Evolutionary conservation across 2,113 vertebrate genomes (phyloP).

Genomic region (Alces alces): DNA sequence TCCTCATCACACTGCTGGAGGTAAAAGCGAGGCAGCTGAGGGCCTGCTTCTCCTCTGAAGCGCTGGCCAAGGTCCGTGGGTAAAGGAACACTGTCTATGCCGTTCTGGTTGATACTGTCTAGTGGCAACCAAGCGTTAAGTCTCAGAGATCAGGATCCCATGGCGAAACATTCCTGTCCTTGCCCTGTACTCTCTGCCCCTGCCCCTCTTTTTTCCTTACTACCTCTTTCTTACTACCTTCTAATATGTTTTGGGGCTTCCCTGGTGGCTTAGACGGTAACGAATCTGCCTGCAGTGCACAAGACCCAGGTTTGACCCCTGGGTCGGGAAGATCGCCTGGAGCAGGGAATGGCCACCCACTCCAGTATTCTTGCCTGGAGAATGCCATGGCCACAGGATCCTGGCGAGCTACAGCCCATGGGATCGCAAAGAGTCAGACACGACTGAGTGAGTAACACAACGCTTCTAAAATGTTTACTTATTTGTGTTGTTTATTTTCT

Average conservation of each 20-base stretch:
- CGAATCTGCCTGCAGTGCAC: not conserved
- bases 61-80: not conserved
- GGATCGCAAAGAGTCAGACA: not conserved
- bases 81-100: not conserved
- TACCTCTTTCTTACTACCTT: not conserved
- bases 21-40: not conserved
- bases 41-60: not conserved
- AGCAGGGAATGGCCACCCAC: not conserved
- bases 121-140: not conserved
- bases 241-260: not conserved
- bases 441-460: not conserved
- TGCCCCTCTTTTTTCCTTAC: not conserved
- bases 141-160: not conserved
- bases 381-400: not conserved
- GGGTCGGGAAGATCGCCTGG: not conserved
- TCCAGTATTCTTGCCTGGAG: not conserved
- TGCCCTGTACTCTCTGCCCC: not conserved
- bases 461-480: not conserved
- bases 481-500: not conserved
- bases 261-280: not conserved
- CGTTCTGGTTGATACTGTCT: not conserved
- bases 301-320: not conserved
- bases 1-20: not conserved
- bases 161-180: too few relatives aligned
- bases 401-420: not conserved